Evolutionary conservation across 2,113 vertebrate species (phyloP).

Genomic region (Herpailurus yagouaroundi): DNA sequence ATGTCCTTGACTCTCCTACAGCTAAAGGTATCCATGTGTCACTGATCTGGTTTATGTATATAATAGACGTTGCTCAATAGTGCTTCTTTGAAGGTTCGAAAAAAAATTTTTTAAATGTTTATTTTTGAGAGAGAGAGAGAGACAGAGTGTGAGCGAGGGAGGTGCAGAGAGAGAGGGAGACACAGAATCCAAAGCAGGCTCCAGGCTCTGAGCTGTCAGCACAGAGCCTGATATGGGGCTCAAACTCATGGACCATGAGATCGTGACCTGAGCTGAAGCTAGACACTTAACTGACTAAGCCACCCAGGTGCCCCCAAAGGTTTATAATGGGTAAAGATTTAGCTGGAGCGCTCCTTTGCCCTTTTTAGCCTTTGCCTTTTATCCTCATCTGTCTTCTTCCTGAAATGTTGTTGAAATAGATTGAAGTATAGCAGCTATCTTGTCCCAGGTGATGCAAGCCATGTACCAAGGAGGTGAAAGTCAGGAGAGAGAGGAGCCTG

Average conservation of each 20-base stretch:
- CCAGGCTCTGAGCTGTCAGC: too few species aligned
- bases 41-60: background rate
- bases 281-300: background rate
- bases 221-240: too few species aligned
- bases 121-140: too few species aligned
- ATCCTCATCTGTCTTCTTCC: background rate
- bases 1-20: background rate
- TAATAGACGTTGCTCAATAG: background rate
- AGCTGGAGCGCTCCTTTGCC: background rate
- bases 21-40: background rate
- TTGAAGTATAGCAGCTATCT: background rate
- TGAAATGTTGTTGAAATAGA: background rate
- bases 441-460: background rate
- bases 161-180: too few species aligned
- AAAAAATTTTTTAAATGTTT: too few species aligned
- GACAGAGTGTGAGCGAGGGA: too few species aligned
- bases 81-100: background rate
- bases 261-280: too few species aligned
- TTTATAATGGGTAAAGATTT: background rate
- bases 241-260: too few species aligned
- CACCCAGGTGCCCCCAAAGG: too few species aligned
- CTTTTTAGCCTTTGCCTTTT: background rate
- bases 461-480: background rate
- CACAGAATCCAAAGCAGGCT: too few species aligned
- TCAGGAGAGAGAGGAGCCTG: background rate